Percentiles rank a stretch among this genome's conserved stretches.
These are phyloP conservation scores for Aurelia coerulea DNA, from an alignment of 30 jellyfish, hydroid and myxozoan species.

Conservation along the genomic window DNA sequence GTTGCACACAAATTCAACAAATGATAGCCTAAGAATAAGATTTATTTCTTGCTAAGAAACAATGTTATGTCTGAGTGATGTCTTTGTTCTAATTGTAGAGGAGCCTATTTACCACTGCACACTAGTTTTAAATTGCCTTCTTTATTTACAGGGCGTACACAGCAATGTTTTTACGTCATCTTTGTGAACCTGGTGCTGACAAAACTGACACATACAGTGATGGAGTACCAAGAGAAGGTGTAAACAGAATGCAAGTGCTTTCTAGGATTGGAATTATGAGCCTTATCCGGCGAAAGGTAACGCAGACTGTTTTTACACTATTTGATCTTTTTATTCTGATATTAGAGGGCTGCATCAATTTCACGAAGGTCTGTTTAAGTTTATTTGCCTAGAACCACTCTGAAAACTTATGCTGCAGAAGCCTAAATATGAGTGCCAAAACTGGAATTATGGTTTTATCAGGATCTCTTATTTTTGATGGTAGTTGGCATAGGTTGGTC, in stretches of 20 bases:
- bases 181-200: constrained; percentile 99
- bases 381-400: too few relatives aligned
- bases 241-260: constrained; percentile 92
- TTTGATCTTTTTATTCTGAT: background rate
- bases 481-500: too few relatives aligned
- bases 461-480: too few relatives aligned
- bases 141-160: constrained; percentile 87
- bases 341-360: background rate
- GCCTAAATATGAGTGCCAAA: too few relatives aligned
- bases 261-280: constrained; percentile 99
- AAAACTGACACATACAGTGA: constrained; percentile 94
- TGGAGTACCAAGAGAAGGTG: constrained; percentile 99
- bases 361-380: background rate
- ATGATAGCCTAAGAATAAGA: too few relatives aligned
- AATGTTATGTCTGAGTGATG: too few relatives aligned
- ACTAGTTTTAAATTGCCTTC: background rate
- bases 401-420: too few relatives aligned
- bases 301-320: background rate
- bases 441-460: too few relatives aligned
- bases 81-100: too few relatives aligned
- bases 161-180: constrained; percentile 97
- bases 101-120: too few relatives aligned
- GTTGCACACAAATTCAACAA: too few relatives aligned
- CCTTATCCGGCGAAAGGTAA: constrained; percentile 90
- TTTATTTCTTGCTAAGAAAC: too few relatives aligned